A percentile compares a stretch with the other conserved stretches of the same genome.
These are phyloP conservation scores for Coenobita brevimanus DNA, from an alignment of 1,140 invertebrate genomes.

Conservation along the genomic window DNA sequence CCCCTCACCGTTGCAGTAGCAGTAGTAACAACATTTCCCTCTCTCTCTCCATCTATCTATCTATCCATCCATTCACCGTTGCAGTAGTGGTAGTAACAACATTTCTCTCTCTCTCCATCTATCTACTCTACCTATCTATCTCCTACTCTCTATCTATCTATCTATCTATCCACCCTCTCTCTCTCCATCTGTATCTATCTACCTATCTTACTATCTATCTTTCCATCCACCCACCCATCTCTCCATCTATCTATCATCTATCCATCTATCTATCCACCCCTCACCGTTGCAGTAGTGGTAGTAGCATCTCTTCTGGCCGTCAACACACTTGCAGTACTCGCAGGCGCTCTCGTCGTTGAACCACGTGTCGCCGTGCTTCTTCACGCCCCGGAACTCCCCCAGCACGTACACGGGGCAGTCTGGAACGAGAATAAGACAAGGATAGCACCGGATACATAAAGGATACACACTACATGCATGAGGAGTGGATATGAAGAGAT, in stretches of 20 bases:
- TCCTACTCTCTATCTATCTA: too few species aligned
- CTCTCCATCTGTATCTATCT: neutral
- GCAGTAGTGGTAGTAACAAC: neutral
- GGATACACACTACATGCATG: too few species aligned
- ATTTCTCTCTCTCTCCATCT: too few species aligned
- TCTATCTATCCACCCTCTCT: too few species aligned
- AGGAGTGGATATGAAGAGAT: too few species aligned
- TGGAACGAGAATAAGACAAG: constrained; percentile 20
- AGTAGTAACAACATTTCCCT: neutral
- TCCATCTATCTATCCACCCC: neutral
- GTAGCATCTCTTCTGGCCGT: constrained; percentile 47
- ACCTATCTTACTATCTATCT: neutral
- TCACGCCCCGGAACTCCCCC: constrained; percentile 39
- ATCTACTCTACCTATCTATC: too few species aligned
- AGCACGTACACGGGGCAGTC: constrained; percentile 48
- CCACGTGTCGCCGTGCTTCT: constrained; percentile 52
- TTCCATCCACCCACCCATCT: too few species aligned
- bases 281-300: constrained; percentile 62
- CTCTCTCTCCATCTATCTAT: neutral
- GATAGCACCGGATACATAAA: too few species aligned
- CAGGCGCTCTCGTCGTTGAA: constrained; percentile 35
- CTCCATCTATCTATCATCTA: too few species aligned
- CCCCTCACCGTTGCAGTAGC: neutral
- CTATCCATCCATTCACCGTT: neutral
- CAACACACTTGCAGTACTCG: constrained; percentile 34